Evolutionary conservation across 2,113 vertebrate genomes (phyloP).

Genomic region (Syngnathoides biaculeatus): DNA sequence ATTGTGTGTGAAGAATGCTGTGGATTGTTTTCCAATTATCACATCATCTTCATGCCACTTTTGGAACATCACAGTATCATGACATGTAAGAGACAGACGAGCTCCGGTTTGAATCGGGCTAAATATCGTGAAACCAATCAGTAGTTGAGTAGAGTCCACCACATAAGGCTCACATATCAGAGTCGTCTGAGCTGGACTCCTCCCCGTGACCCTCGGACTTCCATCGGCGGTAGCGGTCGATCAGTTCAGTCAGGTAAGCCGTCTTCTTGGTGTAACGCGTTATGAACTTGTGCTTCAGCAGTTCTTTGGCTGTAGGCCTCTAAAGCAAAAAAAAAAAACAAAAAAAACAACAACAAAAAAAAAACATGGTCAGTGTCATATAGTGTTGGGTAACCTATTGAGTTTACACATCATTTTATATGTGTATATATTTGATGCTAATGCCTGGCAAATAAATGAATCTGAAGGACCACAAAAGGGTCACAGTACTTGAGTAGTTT

Average conservation of each 20-base stretch:
- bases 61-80: too few relatives aligned
- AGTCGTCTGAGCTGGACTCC: slow-evolving; percentile 94
- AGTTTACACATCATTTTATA: too few relatives aligned
- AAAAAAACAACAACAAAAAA: background rate
- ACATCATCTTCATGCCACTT: too few relatives aligned
- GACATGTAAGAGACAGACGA: too few relatives aligned
- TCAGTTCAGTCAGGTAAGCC: slow-evolving; percentile 89
- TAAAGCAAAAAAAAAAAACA: slow-evolving; percentile 43
- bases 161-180: slow-evolving; percentile 80
- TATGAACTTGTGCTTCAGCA: slow-evolving; percentile 98
- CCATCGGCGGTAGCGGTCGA: slow-evolving; percentile 95
- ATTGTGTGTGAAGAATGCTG: background rate
- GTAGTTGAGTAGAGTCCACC: background rate
- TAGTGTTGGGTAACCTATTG: too few relatives aligned
- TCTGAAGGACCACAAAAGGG: too few relatives aligned
- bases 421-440: too few relatives aligned
- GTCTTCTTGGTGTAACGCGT: slow-evolving; percentile 98
- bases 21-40: too few relatives aligned
- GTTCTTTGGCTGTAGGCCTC: slow-evolving; percentile 94
- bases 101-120: background rate
- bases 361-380: background rate
- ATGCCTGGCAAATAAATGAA: too few relatives aligned
- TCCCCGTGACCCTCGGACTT: slow-evolving; percentile 93
- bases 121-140: too few relatives aligned
- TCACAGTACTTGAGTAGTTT: too few relatives aligned